Evolutionary conservation across 1,140 invertebrate genomes (phyloP), one percentile per base, ranked within the genome.

Genomic region (Caenorhabditis tropicalis): DNA sequence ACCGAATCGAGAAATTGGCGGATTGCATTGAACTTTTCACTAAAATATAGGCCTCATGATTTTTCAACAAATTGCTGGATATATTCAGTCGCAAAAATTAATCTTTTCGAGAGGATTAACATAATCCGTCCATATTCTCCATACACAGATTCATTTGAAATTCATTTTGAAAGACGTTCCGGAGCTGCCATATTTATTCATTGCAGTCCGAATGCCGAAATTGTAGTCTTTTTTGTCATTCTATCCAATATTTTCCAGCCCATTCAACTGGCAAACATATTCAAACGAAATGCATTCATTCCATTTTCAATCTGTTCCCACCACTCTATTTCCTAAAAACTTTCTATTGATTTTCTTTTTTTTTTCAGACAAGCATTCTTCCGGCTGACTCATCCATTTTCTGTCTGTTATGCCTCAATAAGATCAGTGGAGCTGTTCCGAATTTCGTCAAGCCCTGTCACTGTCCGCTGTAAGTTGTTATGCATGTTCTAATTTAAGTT

Each of bases 281-380:
- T 74, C 65, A 43, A 31, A 43, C 65, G 19, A 43, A 1, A 43
- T 24, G 60, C 39, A 6, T 33, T 27, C 60, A 70, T 70, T 70
- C 33, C 15, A 43, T 74, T 74, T 74, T 43, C 16, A 74, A 43
- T 74, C 36, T n/a, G 36, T 74, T 74, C 29, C 43, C 36, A 24
- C 21, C 19, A 19, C 19, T 43, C 33, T 74, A 10, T n/a, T 29
- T 12, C 31, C 19, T 36, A 36, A 36, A 19, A 6, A 74, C 21
- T 24, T 43, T 74, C 43, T 39, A 27, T 9, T 24, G 12, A 27
- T 6, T 56, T 27, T n/a, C 5, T 51, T 19, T 15, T 10, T 27
- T 56, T 43, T 74, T 74, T 43, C 65, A 74, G 65, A 27, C 65
- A 9, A 74, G 65, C 65, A n/a, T 74, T 24, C 33, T 74, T 43